A percentile compares a stretch with the other conserved stretches of the same genome.
phyloP scores from a whole-genome alignment of 2,888 invertebrate genomes.

The Mesochorus sp. region DNA sequence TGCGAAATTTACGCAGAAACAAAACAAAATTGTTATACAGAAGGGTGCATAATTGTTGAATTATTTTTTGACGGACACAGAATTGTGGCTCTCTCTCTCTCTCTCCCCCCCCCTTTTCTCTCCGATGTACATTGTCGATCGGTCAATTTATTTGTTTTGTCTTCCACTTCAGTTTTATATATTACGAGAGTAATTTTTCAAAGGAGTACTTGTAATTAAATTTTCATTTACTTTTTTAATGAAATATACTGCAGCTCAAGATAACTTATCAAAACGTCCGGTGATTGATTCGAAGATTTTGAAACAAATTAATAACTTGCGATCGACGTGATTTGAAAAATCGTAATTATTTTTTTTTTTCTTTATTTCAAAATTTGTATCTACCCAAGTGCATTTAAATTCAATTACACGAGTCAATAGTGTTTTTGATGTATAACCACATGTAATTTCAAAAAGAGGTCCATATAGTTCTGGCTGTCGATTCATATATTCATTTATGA shows the following conservation, averaged over 20 bases:
- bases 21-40: neutral
- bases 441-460: neutral
- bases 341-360: too few species aligned
- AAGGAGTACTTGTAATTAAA: conserved; percentile 4
- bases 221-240: neutral
- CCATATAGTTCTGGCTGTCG: neutral
- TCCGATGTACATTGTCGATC: neutral
- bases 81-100: too few species aligned
- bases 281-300: too few species aligned
- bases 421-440: neutral
- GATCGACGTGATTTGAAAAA: neutral
- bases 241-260: neutral
- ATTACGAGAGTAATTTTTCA: neutral
- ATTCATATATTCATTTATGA: conserved; percentile 2
- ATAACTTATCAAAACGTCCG: neutral
- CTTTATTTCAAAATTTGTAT: conserved; percentile 8
- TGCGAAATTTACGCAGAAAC: neutral
- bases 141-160: conserved; percentile 36
- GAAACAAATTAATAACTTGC: neutral
- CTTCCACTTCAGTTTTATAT: conserved; percentile 44
- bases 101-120: too few species aligned
- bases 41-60: conserved; percentile 37
- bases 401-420: conserved; percentile 20
- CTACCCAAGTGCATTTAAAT: conserved; percentile 45
- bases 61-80: conserved; percentile 31